phyloP scores from a whole-genome alignment of 2,113 vertebrate genomes.

The Saimiri boliviensis region DNA sequence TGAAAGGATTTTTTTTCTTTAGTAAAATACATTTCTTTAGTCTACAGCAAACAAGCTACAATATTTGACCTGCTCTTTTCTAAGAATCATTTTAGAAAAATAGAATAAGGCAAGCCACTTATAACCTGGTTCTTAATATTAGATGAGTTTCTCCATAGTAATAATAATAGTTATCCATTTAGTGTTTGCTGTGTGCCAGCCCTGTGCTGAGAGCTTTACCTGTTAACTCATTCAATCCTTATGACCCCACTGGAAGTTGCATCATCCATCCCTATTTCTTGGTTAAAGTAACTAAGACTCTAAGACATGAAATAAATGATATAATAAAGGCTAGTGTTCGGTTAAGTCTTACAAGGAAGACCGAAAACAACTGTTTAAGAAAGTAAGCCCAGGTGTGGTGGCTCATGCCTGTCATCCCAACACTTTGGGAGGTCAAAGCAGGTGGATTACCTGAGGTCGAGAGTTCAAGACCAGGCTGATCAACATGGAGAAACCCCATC shows the following conservation, averaged over 20 bases:
- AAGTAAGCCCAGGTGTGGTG: not conserved
- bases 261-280: not conserved
- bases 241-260: not conserved
- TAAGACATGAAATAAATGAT: not conserved
- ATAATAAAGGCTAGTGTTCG: not conserved
- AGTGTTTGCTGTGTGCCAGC: not conserved
- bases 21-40: slow-evolving; percentile 5
- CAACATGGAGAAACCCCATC: no score
- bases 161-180: not conserved
- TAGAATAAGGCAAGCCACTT: not conserved
- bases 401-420: no score
- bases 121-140: not conserved
- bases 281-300: not conserved
- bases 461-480: no score
- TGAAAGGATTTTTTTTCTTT: not conserved
- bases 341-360: not conserved
- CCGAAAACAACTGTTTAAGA: not conserved
- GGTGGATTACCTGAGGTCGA: no score
- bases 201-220: no score
- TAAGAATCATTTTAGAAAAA: slow-evolving; percentile 48
- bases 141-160: not conserved
- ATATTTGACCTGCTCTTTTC: not conserved
- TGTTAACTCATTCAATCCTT: not conserved
- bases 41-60: not conserved
- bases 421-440: no score